Conservation (phyloP, 1,140 invertebrate species). For the Drosophila bifasciata region DNA sequence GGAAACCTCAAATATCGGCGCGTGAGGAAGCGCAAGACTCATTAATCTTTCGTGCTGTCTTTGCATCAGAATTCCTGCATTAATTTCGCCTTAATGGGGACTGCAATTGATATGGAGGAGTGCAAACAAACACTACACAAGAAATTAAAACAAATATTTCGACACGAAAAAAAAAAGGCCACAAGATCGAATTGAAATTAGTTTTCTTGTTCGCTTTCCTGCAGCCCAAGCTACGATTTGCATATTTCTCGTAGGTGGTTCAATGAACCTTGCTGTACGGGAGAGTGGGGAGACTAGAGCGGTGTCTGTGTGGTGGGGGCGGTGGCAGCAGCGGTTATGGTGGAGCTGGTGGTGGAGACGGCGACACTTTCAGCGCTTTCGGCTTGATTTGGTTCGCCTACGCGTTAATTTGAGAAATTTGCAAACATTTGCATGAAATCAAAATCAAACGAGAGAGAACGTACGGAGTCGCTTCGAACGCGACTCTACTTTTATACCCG, state of each 20-base stretch:
- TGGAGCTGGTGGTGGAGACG: conserved; percentile 21
- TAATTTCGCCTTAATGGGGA: conserved; percentile 59
- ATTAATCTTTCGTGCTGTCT: conserved; percentile 63
- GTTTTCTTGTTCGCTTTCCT: conserved; percentile 54
- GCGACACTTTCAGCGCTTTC: conserved; percentile 65
- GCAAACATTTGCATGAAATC: conserved; percentile 72
- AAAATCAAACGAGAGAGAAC: too few relatives aligned
- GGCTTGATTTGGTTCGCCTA: conserved; percentile 62
- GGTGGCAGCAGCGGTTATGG: conserved; percentile 42
- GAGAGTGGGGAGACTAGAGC: too few relatives aligned
- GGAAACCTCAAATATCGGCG: conserved; percentile 4
- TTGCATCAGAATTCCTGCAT: conserved; percentile 47
- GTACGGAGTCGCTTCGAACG: too few relatives aligned
- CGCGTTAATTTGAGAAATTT: conserved; percentile 78
- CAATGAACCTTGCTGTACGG: conserved; percentile 72
- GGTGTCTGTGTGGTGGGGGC: conserved; percentile 57
- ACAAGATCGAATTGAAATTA: conserved; percentile 68
- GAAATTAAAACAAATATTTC: conserved; percentile 19
- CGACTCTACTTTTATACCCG: too few relatives aligned
- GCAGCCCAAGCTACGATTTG: conserved; percentile 65
- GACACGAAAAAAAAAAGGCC: conserved; percentile 66
- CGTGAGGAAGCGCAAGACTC: conserved; percentile 38
- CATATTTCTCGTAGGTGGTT: conserved; percentile 82
- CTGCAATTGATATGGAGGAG: conserved; percentile 30
- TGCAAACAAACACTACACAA: neutral